Conservation (phyloP, 2,888 invertebrate species). For the Copidosoma aretas region DNA sequence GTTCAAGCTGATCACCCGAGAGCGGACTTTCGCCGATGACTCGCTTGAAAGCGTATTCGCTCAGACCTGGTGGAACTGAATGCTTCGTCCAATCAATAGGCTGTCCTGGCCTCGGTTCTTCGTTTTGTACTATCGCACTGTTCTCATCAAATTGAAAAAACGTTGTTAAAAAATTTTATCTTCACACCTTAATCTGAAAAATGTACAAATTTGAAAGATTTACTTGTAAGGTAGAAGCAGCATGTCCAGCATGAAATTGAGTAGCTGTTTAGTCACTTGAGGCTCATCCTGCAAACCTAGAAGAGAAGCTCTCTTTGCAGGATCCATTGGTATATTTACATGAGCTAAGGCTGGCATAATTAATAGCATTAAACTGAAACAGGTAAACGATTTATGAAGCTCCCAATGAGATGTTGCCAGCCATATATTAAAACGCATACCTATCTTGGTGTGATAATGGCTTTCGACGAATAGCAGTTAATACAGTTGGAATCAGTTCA, state of each 20-base stretch:
- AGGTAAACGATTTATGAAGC: slow-evolving; percentile 22
- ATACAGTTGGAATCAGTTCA: slow-evolving; percentile 74
- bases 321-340: slow-evolving; percentile 72
- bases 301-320: slow-evolving; percentile 69
- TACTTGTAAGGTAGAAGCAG: slow-evolving; percentile 87
- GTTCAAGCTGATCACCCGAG: slow-evolving; percentile 81
- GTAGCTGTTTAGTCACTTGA: slow-evolving; percentile 69
- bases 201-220: slow-evolving; percentile 42
- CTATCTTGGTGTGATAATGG: slow-evolving; percentile 85
- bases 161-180: neutral
- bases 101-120: slow-evolving; percentile 64
- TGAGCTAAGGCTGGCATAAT: slow-evolving; percentile 81
- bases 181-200: slow-evolving; percentile 1
- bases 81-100: slow-evolving; percentile 57
- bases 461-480: slow-evolving; percentile 81
- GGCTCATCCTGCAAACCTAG: slow-evolving; percentile 79
- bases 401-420: slow-evolving; percentile 15
- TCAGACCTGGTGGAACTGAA: slow-evolving; percentile 79
- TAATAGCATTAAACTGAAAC: slow-evolving; percentile 76
- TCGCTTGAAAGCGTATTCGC: slow-evolving; percentile 77
- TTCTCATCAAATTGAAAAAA: slow-evolving; percentile 2
- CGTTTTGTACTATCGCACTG: slow-evolving; percentile 64
- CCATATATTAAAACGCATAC: slow-evolving; percentile 59
- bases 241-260: slow-evolving; percentile 82
- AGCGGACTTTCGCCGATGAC: slow-evolving; percentile 75